Base-by-base conservation (phyloP, 2,888 invertebrate genomes). In the Griposia aprilina region DNA sequence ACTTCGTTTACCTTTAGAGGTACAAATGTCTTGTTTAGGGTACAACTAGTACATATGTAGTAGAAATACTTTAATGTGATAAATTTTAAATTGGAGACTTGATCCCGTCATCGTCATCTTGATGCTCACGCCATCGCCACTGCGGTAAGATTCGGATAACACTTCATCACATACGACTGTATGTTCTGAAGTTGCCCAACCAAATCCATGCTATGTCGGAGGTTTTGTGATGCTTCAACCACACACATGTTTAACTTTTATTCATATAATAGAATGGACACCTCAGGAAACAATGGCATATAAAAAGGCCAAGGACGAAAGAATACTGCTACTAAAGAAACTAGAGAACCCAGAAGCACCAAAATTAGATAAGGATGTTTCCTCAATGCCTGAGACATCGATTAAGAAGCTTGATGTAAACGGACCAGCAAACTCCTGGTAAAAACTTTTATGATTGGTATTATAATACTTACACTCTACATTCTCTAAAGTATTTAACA, bases 301-400 rank as follows among this genome's bases (percentile, higher is more conserved):
- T 73, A 94, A 93, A 86, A 96, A 95, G 80, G 97, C 97, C 15
- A 91, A 91, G 26, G 96, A 96, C 36, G 96, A 96, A 87, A 94
- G 87, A 86, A 77, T 75, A 57, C 88, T 90, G 45, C 90, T 92
- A 52, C 87, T 89, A 77, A 94, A 91, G 81, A 91, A 92, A 77
- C 75, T 90, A 36, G 92, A 93, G 66, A 81, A 69, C 15, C 30
- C 79, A 26, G 91, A 90, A 5, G 68, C 55, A 13, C 26, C 67
- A 15, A 89, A 90, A 80, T 30, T 80, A 30, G 91, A 92, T 0
- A 91, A 91, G 59, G 90, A 90, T 1, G 66, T 81, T 8, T 74
- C 87, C 74, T 69, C 85, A 74, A 66, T 92, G 36, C 91, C 94
- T 7, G 93, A 93, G 67, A 84, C 92, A 10, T 93, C 95, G 15